Evolutionary conservation across 2,797 vertebrate species (phyloP), one percentile per base, ranked within the genome.

Genomic region (Sus cebifrons): DNA sequence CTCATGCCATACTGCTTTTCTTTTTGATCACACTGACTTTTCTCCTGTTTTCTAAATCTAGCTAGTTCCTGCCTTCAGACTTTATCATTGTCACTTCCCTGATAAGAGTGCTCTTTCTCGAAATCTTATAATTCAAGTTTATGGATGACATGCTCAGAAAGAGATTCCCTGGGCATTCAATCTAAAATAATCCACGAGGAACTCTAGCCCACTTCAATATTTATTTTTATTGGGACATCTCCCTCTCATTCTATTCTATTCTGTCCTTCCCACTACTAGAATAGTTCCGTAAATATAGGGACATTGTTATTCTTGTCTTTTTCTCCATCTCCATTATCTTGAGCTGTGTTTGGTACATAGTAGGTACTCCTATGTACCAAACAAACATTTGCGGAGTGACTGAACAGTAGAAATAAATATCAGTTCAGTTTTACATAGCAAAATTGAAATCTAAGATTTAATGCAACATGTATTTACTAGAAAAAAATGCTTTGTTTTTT

Each of bases 1-100:
- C 7, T 89, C 20, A 86, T 25, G 1, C n/a, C 25, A 40, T 5
- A 23, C 21, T 21, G 11, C 10, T 78, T 36, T 71, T 25, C 32
- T 56, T 71, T 25, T 44, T 56, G 21, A 8, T 67, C 9, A 84
- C 6, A 10, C 2, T 74, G n/a, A 44, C 20, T 89, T 89, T 94
- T 86, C 7, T 65, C n/a, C n/a, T 71, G 17, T 83, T 92, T 92
- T 32, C 56, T 92, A 73, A 71, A n/a, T 92, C n/a, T 87, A 21
- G 10, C 20, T 82, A 36, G 23, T 81, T 62, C 11, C 7, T 81
- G 0, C 70, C 12, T 81, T 86, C 25, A 62, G 21, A 49, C 1
- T 78, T 73, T 62, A 3, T 86, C 36, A 73, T n/a, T 68, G 21
- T 68, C 58, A 67, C 4, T 86, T 23, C 17, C 21, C 2, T 36